These are phyloP conservation scores for Melozone crissalis DNA, from an alignment of 2,113 vertebrate species.

Conservation along the genomic window DNA sequence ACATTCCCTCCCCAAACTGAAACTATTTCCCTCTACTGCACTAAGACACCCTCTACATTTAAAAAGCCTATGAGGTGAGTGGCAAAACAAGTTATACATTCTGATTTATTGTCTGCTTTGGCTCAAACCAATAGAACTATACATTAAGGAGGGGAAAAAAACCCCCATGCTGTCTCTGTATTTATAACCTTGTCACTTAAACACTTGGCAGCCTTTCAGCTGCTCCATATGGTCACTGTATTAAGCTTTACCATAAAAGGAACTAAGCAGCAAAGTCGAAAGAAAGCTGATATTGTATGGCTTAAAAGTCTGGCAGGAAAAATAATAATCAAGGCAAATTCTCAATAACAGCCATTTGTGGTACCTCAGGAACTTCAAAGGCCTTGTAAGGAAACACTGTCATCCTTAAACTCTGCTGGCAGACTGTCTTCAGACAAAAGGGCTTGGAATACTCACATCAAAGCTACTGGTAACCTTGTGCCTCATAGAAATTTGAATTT, in stretches of 20 bases:
- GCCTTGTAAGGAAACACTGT: constrained; percentile 39
- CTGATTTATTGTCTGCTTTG: constrained; percentile 72
- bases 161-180: constrained; percentile 40
- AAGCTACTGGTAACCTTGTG: constrained; percentile 10
- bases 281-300: constrained; percentile 76
- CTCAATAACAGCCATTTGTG: constrained; percentile 60
- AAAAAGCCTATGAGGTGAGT: constrained; percentile 55
- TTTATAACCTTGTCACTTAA: constrained; percentile 82
- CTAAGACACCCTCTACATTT: not conserved
- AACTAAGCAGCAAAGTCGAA: constrained; percentile 58
- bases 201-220: constrained; percentile 78
- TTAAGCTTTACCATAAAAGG: constrained; percentile 81
- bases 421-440: not conserved
- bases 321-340: constrained; percentile 73
- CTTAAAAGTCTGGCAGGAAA: constrained; percentile 74
- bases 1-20: not conserved
- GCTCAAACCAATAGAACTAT: constrained; percentile 60
- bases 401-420: constrained; percentile 6
- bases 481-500: not conserved
- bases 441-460: not conserved
- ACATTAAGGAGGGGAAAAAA: constrained; percentile 52
- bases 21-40: not conserved
- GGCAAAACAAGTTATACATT: constrained; percentile 41
- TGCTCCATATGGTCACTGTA: constrained; percentile 79
- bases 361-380: constrained; percentile 72